Evolutionary conservation across 2,113 vertebrate genomes (phyloP).

Genomic region (Oncorhynchus keta): DNA sequence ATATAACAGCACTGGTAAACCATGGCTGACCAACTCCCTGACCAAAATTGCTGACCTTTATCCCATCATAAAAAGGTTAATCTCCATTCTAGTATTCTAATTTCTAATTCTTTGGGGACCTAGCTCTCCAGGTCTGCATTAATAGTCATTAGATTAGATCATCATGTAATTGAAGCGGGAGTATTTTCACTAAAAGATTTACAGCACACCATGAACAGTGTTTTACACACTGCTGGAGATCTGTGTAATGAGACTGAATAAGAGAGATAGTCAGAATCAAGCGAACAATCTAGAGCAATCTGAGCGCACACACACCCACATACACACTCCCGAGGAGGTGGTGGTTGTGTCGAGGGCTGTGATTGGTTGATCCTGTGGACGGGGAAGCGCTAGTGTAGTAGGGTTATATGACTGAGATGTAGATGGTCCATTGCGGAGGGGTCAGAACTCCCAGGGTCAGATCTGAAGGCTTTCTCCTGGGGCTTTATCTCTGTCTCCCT

Average conservation of each 20-base stretch:
- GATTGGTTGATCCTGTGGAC: constrained; percentile 33
- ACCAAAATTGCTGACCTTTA: too few relatives aligned
- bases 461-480: neutral
- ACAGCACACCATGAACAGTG: constrained; percentile 48
- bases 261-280: constrained; percentile 10
- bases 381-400: neutral
- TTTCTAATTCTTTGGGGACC: neutral
- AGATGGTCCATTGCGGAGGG: neutral
- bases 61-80: neutral
- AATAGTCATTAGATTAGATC: constrained; percentile 58
- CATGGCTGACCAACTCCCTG: too few relatives aligned
- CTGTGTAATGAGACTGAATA: constrained; percentile 47
- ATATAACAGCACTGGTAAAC: too few relatives aligned
- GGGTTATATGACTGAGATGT: neutral
- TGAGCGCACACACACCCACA: constrained; percentile 1
- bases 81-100: too few relatives aligned
- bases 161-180: constrained; percentile 44
- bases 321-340: constrained; percentile 3
- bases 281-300: neutral
- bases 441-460: constrained; percentile 33
- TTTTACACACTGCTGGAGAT: constrained; percentile 44
- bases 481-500: too few relatives aligned
- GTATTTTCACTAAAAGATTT: constrained; percentile 47
- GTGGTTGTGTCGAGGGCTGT: constrained; percentile 1
- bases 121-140: constrained; percentile 48